These are phyloP conservation scores for Sarcophaga variegata DNA, from an alignment of 2,888 invertebrate genomes.

Conservation along the genomic window DNA sequence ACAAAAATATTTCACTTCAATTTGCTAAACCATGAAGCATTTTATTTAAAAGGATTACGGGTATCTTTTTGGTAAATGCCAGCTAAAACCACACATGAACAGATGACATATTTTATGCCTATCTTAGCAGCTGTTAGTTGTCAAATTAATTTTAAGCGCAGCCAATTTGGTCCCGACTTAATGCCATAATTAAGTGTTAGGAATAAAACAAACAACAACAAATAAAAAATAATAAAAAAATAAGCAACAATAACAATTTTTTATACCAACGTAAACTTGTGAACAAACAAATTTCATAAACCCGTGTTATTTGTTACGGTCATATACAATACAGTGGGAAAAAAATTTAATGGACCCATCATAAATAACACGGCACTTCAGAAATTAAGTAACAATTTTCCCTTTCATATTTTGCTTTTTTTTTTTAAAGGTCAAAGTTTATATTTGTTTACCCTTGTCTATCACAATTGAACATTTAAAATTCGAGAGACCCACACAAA, in stretches of 20 bases:
- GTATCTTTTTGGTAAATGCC: neutral
- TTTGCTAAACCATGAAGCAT: too few relatives aligned
- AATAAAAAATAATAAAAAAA: neutral
- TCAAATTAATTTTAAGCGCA: neutral
- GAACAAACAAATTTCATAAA: neutral
- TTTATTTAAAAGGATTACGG: too few relatives aligned
- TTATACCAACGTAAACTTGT: neutral
- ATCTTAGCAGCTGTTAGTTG: neutral
- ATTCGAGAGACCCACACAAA: neutral
- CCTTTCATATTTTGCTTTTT: neutral
- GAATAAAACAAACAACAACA: neutral
- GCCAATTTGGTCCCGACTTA: neutral
- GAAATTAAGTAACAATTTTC: conserved; percentile 18
- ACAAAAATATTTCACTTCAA: too few relatives aligned
- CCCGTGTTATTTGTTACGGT: too few relatives aligned
- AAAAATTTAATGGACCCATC: neutral
- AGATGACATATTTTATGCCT: neutral
- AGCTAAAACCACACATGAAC: neutral
- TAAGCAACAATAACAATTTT: neutral
- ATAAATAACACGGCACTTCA: neutral
- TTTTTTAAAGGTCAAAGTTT: conserved; percentile 18
- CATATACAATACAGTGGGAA: too few relatives aligned
- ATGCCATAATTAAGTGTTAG: neutral
- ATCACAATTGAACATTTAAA: neutral
- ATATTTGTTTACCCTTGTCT: neutral